Evolutionary conservation across 2,113 vertebrate species (phyloP), one percentile per base, ranked within the genome.

Genomic region (Catagonus wagneri): DNA sequence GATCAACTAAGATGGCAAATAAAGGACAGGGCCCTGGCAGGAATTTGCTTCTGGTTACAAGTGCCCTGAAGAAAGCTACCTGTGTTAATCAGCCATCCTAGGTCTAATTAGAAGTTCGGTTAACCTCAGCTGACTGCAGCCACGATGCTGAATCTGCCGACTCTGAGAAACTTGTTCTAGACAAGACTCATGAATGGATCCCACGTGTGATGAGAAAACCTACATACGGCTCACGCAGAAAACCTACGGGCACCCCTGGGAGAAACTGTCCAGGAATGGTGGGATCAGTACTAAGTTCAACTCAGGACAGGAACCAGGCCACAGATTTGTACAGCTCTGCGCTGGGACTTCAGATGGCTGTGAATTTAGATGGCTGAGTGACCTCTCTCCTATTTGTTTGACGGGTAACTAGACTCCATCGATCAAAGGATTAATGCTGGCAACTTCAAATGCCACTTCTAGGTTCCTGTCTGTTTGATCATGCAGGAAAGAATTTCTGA

Each of bases 21-120:
- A 76, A 66, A 86, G 63, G 25, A 89, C 52, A 50, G 15, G 96
- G 93, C 10, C 20, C n/a, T 89, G 56, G 60, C 97, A 98, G 95
- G 54, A 93, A 97, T 96, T 92, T 54, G 75, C 93, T 98, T 98
- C 85, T 92, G 96, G 78, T 96, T 97, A 81, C 79, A 97, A 96
- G 29, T 80, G 13, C 92, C 92, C 72, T 96, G 76, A 78, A 84
- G 72, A 58, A 90, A 81, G 91, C 93, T 97, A 94, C 97, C 89
- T 93, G 72, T 92, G 97, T 96, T 95, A 96, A 95, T 94, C 95
- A 96, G 97, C 89, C 81, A 96, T 78, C 74, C 68, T 94, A 92
- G 78, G 69, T 95, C 96, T 98, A 97, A 97, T 98, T 95, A 97
- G 89, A 84, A 96, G 94, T 98, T 96, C 96, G 89, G 90, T 80